Evolutionary conservation across 1,140 invertebrate genomes (phyloP).

Genomic region (Gyrodactylus salaris): DNA sequence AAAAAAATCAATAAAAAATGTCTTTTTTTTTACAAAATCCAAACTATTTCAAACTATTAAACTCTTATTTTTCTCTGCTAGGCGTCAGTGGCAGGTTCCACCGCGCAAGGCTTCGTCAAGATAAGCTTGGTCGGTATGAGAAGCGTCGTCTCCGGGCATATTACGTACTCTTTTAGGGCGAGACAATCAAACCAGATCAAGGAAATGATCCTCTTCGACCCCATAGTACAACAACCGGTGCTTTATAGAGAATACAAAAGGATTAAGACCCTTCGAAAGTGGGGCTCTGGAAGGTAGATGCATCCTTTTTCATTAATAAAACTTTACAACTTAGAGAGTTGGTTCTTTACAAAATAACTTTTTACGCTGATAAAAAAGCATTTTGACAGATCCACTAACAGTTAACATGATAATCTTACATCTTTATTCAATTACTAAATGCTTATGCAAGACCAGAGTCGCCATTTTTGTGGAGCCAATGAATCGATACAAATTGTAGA

Average conservation of each 20-base stretch:
- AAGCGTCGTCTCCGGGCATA: conserved; percentile 1
- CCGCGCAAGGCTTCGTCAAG: not conserved
- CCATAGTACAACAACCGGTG: not conserved
- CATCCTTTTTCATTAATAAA: no score
- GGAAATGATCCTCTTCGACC: not conserved
- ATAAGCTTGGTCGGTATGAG: not conserved
- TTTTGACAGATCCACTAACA: no score
- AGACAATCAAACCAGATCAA: not conserved
- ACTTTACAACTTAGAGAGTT: no score
- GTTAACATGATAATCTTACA: no score
- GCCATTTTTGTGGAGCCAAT: not conserved
- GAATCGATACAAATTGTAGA: not conserved
- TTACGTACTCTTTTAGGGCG: not conserved
- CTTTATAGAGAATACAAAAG: conserved; percentile 3
- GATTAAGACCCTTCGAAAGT: conserved; percentile 1
- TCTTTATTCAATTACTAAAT: not conserved
- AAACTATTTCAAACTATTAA: no score
- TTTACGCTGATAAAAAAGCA: no score
- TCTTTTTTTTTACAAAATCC: no score
- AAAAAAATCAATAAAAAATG: no score
- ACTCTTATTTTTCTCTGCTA: no score
- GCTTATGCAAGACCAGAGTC: not conserved
- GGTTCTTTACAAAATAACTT: no score
- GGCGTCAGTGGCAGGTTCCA: no score
- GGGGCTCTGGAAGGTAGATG: no score